These are phyloP conservation scores for Rhinella marina DNA, from an alignment of 2,797 vertebrate genomes.

Conservation along the genomic window DNA sequence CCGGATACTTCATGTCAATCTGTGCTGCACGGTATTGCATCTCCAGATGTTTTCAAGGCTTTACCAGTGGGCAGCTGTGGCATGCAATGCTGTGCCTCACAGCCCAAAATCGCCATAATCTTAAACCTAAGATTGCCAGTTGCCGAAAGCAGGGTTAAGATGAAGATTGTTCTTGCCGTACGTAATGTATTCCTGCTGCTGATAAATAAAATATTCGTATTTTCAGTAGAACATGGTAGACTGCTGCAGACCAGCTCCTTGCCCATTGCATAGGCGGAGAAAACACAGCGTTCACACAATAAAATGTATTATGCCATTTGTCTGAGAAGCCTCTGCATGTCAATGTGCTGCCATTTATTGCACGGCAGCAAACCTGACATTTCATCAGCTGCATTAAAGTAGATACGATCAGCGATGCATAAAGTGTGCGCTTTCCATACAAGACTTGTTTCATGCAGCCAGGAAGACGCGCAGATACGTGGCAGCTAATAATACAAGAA, in stretches of 20 bases:
- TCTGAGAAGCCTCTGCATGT: background rate
- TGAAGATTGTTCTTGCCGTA: background rate
- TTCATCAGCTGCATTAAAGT: background rate
- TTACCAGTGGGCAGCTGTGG: background rate
- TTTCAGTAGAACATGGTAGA: background rate
- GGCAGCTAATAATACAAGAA: conserved; percentile 29
- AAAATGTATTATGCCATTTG: background rate
- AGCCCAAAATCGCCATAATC: background rate
- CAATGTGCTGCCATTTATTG: conserved; percentile 1
- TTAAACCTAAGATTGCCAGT: background rate
- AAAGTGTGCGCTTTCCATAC: conserved; percentile 9
- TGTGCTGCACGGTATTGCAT: background rate
- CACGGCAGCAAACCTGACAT: background rate
- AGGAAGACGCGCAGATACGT: background rate
- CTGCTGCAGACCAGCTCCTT: no score
- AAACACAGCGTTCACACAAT: background rate
- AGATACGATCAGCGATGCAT: conserved; percentile 28
- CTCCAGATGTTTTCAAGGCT: background rate
- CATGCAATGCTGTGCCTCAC: background rate
- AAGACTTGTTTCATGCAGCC: background rate
- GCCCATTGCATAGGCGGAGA: background rate
- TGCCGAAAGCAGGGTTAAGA: background rate
- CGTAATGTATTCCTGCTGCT: background rate
- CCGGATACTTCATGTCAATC: background rate
- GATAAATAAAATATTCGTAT: background rate